phyloP scores from a whole-genome alignment of 1,140 invertebrate species.

The Aleiodes sp. region DNA sequence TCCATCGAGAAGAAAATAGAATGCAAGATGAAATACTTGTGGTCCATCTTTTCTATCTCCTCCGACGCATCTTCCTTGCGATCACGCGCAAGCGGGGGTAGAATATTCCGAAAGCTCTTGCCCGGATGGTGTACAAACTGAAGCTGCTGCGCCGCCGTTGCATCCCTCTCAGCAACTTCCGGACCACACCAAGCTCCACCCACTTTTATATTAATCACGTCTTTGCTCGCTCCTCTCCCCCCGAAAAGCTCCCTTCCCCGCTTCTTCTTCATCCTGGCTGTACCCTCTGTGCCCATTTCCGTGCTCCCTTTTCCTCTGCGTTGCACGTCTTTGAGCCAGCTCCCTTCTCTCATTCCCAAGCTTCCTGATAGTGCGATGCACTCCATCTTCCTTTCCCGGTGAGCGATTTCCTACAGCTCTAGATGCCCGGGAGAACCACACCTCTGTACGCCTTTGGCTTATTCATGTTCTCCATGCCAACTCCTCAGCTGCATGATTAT shows the following conservation, averaged over 20 bases:
- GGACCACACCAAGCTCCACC: slow-evolving; percentile 61
- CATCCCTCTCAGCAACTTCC: slow-evolving; percentile 65
- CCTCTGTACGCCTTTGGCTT: slow-evolving; percentile 60
- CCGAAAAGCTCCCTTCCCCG: background rate
- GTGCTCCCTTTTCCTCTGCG: background rate
- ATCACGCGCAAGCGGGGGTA: slow-evolving; percentile 21
- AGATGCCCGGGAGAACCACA: slow-evolving; percentile 61
- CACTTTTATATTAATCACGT: slow-evolving; percentile 68
- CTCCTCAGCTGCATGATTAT: background rate
- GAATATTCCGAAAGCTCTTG: slow-evolving; percentile 29
- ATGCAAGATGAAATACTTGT: background rate
- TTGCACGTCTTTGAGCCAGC: background rate
- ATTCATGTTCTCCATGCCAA: slow-evolving; percentile 50
- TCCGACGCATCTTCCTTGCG: slow-evolving; percentile 26
- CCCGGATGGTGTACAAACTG: slow-evolving; percentile 37
- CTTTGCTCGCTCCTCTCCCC: slow-evolving; percentile 45
- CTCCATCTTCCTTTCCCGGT: slow-evolving; percentile 59
- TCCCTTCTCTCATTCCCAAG: slow-evolving; percentile 5
- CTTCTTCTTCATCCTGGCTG: background rate
- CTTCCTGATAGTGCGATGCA: slow-evolving; percentile 41
- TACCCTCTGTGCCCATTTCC: background rate
- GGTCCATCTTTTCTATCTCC: slow-evolving; percentile 21
- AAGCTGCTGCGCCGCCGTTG: slow-evolving; percentile 54
- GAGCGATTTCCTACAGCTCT: slow-evolving; percentile 59
- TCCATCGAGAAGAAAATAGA: background rate